A percentile compares a stretch with the other conserved stretches of the same genome.
phyloP scores from a whole-genome alignment of 2,797 vertebrate genomes.

The Danio jaintianensis region DNA sequence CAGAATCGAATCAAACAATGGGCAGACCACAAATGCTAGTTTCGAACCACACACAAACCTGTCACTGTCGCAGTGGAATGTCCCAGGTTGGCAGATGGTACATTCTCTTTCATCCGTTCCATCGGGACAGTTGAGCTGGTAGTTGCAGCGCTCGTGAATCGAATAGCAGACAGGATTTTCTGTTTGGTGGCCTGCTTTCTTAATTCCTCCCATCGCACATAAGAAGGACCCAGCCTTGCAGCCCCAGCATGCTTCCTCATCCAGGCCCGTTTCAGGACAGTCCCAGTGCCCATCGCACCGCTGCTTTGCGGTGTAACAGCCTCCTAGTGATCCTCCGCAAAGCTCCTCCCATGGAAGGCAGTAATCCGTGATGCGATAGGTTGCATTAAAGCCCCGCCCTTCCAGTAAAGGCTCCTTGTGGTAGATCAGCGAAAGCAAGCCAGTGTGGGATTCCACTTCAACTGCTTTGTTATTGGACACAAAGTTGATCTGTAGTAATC shows the following conservation, averaged over 20 bases:
- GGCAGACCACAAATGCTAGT: not conserved
- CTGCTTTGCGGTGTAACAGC: conserved; percentile 85
- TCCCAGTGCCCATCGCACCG: conserved; percentile 89
- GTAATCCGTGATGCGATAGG: conserved; percentile 88
- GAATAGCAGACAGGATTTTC: conserved; percentile 81
- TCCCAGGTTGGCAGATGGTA: conserved; percentile 86
- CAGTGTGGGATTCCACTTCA: conserved; percentile 85
- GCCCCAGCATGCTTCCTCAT: conserved; percentile 84
- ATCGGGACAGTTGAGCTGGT: conserved; percentile 88
- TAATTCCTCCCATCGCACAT: conserved; percentile 73
- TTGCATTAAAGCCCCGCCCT: conserved; percentile 87
- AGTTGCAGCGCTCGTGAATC: conserved; percentile 86
- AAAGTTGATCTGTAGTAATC: conserved; percentile 79
- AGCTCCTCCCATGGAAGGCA: conserved; percentile 88
- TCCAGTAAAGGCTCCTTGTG: conserved; percentile 69
- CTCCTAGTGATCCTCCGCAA: conserved; percentile 81
- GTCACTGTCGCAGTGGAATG: conserved; percentile 89
- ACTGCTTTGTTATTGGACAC: conserved; percentile 83
- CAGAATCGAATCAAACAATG: not conserved
- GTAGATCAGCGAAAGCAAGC: conserved; percentile 81
- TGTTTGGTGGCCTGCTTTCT: conserved; percentile 55
- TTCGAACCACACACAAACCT: conserved; percentile 68
- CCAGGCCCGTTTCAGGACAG: conserved; percentile 84
- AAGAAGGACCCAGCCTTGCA: conserved; percentile 81
- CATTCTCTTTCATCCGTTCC: conserved; percentile 89